Conservation (phyloP, 2,113 vertebrate species). For the Promerops cafer region DNA sequence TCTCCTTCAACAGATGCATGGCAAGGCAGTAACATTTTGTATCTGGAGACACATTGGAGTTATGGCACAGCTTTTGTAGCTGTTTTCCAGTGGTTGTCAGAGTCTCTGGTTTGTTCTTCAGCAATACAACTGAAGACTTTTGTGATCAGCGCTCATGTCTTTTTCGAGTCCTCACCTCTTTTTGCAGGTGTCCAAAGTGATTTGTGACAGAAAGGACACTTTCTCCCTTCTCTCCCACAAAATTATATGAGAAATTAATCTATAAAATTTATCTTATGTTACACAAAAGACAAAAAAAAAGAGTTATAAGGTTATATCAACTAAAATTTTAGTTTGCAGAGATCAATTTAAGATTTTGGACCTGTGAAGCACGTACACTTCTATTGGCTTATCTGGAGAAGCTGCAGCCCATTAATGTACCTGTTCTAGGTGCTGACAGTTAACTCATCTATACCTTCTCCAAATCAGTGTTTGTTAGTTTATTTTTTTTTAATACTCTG, state of each 20-base stretch:
- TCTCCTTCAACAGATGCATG: not conserved
- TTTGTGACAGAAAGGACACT: not conserved
- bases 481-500: not conserved
- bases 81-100: not conserved
- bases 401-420: not conserved
- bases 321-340: not conserved
- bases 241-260: not conserved
- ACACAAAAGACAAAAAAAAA: not conserved
- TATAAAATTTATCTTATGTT: not conserved
- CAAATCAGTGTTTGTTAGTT: not conserved
- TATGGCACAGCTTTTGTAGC: not conserved
- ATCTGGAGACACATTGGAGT: not conserved
- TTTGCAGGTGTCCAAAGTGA: not conserved
- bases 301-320: too few relatives aligned
- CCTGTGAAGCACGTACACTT: not conserved
- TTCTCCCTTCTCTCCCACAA: not conserved
- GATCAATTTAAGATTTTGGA: not conserved
- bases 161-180: not conserved
- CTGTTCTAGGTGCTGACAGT: not conserved
- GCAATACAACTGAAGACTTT: not conserved
- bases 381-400: not conserved
- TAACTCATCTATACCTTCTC: not conserved
- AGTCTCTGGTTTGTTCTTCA: not conserved
- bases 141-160: not conserved
- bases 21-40: not conserved